phyloP scores from a whole-genome alignment of 1,140 invertebrate species.

The Hirudo medicinalis region DNA sequence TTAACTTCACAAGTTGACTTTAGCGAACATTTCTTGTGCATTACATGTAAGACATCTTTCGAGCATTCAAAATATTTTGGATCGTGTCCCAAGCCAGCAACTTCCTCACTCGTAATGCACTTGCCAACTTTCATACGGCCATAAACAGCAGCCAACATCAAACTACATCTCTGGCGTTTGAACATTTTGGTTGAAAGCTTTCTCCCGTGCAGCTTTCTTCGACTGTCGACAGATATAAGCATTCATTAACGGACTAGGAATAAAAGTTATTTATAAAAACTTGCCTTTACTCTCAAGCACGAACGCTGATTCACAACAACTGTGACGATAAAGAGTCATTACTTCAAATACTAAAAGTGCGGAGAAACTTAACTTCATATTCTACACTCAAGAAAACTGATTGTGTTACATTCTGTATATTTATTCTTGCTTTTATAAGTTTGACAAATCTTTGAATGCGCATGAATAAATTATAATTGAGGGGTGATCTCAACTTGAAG shows the following conservation, averaged over 20 bases:
- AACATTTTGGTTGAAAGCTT: slow-evolving; percentile 2
- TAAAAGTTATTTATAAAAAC: too few species aligned
- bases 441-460: too few species aligned
- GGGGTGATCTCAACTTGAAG: too few species aligned
- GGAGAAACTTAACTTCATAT: too few species aligned
- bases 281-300: too few species aligned
- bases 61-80: slow-evolving; percentile 6
- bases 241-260: background rate
- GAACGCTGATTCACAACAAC: too few species aligned
- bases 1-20: slow-evolving; percentile 2
- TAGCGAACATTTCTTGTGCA: background rate
- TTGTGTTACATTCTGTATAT: too few species aligned
- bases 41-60: background rate
- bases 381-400: too few species aligned
- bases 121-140: slow-evolving; percentile 13
- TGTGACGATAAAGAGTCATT: too few species aligned
- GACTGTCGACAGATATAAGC: background rate
- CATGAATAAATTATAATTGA: too few species aligned
- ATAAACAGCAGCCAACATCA: background rate
- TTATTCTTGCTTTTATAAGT: too few species aligned
- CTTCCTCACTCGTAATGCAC: slow-evolving; percentile 5
- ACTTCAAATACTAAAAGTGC: too few species aligned
- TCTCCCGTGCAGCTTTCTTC: slow-evolving; percentile 12
- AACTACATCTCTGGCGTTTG: background rate
- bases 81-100: background rate